Evolutionary conservation across 2,113 vertebrate species (phyloP), one percentile per base, ranked within the genome.

Genomic region (Anarhynchus alexandrinus): DNA sequence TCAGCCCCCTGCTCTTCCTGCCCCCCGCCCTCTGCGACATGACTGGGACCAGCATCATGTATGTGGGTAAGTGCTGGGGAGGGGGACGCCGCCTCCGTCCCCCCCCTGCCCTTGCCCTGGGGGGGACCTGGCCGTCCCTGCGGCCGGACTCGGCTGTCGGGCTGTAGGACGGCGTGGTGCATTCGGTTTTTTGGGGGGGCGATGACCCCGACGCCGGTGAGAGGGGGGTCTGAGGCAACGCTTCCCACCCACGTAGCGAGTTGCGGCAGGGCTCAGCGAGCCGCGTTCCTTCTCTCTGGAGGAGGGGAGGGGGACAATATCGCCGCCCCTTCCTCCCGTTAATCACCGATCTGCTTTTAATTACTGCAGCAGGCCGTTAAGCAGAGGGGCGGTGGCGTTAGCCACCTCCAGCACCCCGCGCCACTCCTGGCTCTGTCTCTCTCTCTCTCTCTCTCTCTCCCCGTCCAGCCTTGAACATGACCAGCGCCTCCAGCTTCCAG

Each of bases 401-500:
- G 47, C 47, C 47, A 49, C 34, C 26, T 32, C 36, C 13, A 3
- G 64, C 29, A 15, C 59, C 18, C 7, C n/a, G 0, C 27, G 10
- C 10, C 4, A 7, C 64, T 57, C 64, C 20, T 9, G 3, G 14
- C 20, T 40, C 40, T 40, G 40, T 40, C 40, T 40, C n/a, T n/a
- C n/a, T n/a, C n/a, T n/a, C n/a, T n/a, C n/a, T n/a, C 20, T 40
- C 40, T 40, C 9, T 40, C 40, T 40, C 67, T 58, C 30, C 20
- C 54, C 42, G 1, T 77, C 18, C 83, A 99, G 99, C 99, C 45
- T 97, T 99, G 78, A 99, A 98, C 97, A 99, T 99, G 99, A 99
- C 99, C 43, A 99, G 99, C 5, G 99, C 99, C 45, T 99, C 99
- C 94, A 99, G 99, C 96, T 99, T 99, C 98, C 99, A 99, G 98